phyloP scores from a whole-genome alignment of 2,888 invertebrate species.

The Gortyna flavago region DNA sequence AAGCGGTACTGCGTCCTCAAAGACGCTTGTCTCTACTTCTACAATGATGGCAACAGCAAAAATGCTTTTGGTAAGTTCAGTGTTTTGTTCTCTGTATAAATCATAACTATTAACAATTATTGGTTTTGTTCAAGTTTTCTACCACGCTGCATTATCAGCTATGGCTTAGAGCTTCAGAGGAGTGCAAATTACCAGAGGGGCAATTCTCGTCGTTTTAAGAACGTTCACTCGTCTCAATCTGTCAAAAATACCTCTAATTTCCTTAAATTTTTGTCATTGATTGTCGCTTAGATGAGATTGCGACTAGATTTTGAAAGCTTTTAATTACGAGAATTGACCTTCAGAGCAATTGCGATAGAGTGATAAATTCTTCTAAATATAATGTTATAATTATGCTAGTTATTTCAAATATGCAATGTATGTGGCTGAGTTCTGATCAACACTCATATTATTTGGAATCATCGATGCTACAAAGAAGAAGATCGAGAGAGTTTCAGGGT shows the following conservation, averaged over 20 bases:
- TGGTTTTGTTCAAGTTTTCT: neutral
- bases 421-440: neutral
- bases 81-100: neutral
- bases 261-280: no score
- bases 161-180: no score
- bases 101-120: neutral
- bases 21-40: slow-evolving; percentile 98
- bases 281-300: no score
- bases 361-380: no score
- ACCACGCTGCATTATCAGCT: neutral
- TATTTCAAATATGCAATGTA: neutral
- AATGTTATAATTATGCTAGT: neutral
- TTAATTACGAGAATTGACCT: neutral
- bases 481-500: neutral
- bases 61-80: slow-evolving; percentile 94
- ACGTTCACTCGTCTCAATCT: no score
- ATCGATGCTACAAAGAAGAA: neutral
- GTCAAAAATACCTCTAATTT: no score
- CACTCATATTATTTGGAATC: neutral
- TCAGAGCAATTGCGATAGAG: neutral
- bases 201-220: no score
- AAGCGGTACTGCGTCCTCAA: slow-evolving; percentile 98
- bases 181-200: no score
- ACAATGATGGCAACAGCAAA: slow-evolving; percentile 96
- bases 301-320: no score